Evolutionary conservation across 1,140 invertebrate species (phyloP).

Genomic region (Tetranychus cinnabarinus): DNA sequence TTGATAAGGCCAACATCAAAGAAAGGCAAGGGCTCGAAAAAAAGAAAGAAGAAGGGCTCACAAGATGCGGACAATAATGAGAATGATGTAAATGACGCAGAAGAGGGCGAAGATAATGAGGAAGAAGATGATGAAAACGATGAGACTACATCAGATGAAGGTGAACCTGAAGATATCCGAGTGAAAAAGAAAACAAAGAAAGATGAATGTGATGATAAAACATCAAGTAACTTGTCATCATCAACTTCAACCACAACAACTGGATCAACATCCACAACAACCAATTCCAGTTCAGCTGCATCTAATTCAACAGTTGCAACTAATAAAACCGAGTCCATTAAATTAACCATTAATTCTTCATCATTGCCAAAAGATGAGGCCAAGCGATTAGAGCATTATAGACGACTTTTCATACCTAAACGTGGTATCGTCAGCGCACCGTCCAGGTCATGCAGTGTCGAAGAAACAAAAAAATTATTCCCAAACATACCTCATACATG

Average conservation of each 20-base stretch:
- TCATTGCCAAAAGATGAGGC: no score
- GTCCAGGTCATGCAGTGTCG: constrained; percentile 7
- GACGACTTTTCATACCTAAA: constrained; percentile 18
- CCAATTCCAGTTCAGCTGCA: neutral
- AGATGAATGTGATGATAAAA: neutral
- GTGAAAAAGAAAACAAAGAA: neutral
- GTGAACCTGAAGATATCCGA: constrained; percentile 19
- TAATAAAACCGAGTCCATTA: no score
- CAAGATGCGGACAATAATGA: constrained; percentile 4
- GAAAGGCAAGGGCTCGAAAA: constrained; percentile 2
- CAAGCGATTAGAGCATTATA: constrained; percentile 13
- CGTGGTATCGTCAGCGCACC: constrained; percentile 32
- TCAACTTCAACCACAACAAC: constrained; percentile 17
- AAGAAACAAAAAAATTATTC: constrained; percentile 27
- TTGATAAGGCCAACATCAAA: constrained; percentile 37
- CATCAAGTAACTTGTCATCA: neutral
- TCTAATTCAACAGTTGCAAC: neutral
- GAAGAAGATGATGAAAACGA: constrained; percentile 9
- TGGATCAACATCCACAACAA: no score
- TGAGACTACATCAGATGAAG: constrained; percentile 18
- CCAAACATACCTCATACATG: constrained; percentile 29
- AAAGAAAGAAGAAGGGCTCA: constrained; percentile 8
- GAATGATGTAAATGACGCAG: neutral
- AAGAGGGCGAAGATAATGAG: neutral
- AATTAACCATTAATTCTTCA: no score